Evolutionary conservation across 2,113 vertebrate genomes (phyloP).

Genomic region (Coptodon rendalli): DNA sequence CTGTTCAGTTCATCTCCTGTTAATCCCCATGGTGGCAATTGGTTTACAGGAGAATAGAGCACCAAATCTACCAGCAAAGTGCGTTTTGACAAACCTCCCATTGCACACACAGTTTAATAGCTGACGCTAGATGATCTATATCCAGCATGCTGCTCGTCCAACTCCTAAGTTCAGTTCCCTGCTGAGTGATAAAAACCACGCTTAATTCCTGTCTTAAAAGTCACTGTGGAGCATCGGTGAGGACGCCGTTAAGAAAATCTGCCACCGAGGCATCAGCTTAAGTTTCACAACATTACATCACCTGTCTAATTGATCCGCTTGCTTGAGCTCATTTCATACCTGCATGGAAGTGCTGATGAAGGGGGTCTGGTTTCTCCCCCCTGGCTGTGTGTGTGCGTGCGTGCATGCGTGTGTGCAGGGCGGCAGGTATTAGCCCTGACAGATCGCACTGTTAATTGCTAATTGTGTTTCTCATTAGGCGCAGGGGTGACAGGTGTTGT

Average conservation of each 20-base stretch:
- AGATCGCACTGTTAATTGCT: conserved; percentile 79
- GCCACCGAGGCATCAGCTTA: conserved; percentile 41
- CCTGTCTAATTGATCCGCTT: conserved; percentile 57
- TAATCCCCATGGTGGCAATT: neutral
- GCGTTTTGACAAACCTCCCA: conserved; percentile 10
- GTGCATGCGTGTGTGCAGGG: conserved; percentile 7
- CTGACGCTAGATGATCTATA: neutral
- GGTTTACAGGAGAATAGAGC: conserved; percentile 15
- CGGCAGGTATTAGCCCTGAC: conserved; percentile 76
- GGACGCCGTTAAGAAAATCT: conserved; percentile 12
- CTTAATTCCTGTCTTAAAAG: conserved; percentile 25
- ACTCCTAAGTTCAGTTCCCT: neutral
- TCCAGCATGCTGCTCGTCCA: neutral
- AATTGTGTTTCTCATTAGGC: conserved; percentile 82
- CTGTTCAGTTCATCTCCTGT: conserved; percentile 3
- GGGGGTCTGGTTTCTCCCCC: conserved; percentile 13
- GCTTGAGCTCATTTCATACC: conserved; percentile 59
- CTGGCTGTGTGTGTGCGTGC: neutral
- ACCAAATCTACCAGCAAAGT: conserved; percentile 1
- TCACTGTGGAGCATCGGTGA: conserved; percentile 13
- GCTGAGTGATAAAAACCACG: conserved; percentile 1
- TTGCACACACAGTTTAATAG: neutral
- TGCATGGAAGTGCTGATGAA: conserved; percentile 61
- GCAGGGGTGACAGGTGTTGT: conserved; percentile 80
- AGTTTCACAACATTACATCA: conserved; percentile 66